Evolutionary conservation across 2,113 vertebrate genomes (phyloP).

Genomic region (Papio anubis): DNA sequence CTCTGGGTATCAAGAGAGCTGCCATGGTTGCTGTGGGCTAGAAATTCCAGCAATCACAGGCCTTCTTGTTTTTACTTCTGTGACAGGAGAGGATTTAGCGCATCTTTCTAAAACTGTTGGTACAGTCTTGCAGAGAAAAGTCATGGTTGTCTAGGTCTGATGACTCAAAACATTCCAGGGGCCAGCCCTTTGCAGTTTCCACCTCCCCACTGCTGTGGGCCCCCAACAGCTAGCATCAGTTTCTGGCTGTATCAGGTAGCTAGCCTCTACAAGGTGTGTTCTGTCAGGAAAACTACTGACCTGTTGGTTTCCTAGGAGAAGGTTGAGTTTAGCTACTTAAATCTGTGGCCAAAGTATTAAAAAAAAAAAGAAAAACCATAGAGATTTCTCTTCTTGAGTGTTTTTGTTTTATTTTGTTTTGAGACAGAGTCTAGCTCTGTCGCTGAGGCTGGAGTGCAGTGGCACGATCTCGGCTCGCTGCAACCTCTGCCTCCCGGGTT

Average conservation of each 20-base stretch:
- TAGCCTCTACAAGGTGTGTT: neutral
- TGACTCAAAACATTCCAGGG: neutral
- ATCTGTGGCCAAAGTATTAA: neutral
- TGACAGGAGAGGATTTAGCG: neutral
- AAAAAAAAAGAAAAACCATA: neutral
- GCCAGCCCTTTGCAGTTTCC: neutral
- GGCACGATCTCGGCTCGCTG: too few species aligned
- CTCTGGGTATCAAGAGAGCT: neutral
- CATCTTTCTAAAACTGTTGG: conserved; percentile 7
- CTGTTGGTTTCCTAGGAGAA: conserved; percentile 56
- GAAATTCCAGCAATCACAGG: neutral
- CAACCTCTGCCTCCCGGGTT: too few species aligned
- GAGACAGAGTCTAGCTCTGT: too few species aligned
- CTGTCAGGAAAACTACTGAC: neutral
- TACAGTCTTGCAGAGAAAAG: conserved; percentile 8
- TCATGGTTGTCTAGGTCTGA: neutral
- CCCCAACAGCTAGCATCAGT: neutral
- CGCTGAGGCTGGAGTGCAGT: too few species aligned
- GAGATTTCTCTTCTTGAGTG: conserved; percentile 10
- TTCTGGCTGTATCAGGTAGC: neutral
- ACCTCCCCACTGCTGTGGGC: neutral
- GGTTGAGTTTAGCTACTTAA: conserved; percentile 19
- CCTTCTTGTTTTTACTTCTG: neutral
- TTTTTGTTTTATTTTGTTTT: neutral
- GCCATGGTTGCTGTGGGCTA: neutral